Evolutionary conservation across 1,140 invertebrate genomes (phyloP).

Genomic region (Reticulitermes speratus): DNA sequence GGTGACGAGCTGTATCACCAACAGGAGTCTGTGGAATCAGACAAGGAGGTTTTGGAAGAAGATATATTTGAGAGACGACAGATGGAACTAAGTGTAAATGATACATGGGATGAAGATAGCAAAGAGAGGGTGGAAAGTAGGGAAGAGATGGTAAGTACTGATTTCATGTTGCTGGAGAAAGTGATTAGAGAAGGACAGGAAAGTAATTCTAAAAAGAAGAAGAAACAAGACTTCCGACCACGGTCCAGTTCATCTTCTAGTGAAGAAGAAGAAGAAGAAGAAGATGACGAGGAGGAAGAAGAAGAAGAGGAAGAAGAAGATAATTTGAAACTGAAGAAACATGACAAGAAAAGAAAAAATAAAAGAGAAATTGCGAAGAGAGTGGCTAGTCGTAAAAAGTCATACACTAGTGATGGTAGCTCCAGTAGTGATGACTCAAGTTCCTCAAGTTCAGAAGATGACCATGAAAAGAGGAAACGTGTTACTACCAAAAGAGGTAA

Average conservation of each 20-base stretch:
- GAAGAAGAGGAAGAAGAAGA: not conserved
- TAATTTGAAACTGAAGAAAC: slow-evolving; percentile 15
- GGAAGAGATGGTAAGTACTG: not conserved
- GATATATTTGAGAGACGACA: not conserved
- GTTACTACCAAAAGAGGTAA: not conserved
- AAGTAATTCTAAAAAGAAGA: not conserved
- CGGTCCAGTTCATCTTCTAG: not conserved
- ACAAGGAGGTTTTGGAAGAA: not conserved
- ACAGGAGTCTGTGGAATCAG: not conserved
- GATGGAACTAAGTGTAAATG: not conserved
- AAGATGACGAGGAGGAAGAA: too few relatives aligned
- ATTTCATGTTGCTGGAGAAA: not conserved
- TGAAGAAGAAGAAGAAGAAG: not conserved
- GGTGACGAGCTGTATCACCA: not conserved
- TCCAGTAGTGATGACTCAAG: slow-evolving; percentile 23
- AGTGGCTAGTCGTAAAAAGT: not conserved
- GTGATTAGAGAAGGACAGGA: not conserved
- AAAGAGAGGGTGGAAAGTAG: not conserved
- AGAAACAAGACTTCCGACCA: not conserved
- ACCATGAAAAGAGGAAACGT: not conserved
- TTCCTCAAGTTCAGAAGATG: slow-evolving; percentile 7
- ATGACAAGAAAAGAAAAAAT: slow-evolving; percentile 16
- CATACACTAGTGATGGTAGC: slow-evolving; percentile 20
- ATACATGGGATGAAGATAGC: slow-evolving; percentile 4
- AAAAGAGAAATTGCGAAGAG: slow-evolving; percentile 21